Evolutionary conservation across 2,888 invertebrate species (phyloP), one percentile per base, ranked within the genome.

Genomic region (Teleogryllus oceanicus): DNA sequence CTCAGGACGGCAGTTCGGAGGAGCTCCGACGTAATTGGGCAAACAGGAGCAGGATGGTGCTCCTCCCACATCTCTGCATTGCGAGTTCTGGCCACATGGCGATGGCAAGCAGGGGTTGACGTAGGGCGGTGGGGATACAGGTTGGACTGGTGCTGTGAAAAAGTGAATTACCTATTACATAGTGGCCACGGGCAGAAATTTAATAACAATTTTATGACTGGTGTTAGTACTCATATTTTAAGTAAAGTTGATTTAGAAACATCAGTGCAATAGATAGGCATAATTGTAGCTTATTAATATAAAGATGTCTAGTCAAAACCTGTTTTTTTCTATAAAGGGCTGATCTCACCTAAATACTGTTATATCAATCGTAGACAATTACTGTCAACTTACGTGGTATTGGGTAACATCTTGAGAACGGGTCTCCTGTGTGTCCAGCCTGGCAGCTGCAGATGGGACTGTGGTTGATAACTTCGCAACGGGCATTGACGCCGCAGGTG

Each of bases 381-480:
- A 24, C 49, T 13, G 10, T 50, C 16, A 78, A 50, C 81, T 79
- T 82, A 82, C 84, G 24, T 80, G 82, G 76, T 82, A 87, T 84
- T 78, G 85, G 84, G 62, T 88, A 88, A 84, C 95, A 95, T 75
- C 90, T 90, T 13, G 91, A 89, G 85, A 95, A 95, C 78, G 96
- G 95, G 91, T 96, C 94, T 16, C 96, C 96, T 81, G 92, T 91
- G 85, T 92, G 91, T 62, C 92, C 93, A 37, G 87, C 87, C 62
- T 92, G 91, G 85, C 94, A 94, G 80, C 90, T 90, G 85, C 94
- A 94, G 84, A 93, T 92, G 11, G 93, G 92, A 84, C 91, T 91
- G 84, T 93, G 93, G 85, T 92, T 92, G 74, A 92, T 90, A 20
- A 94, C 93, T 83, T 90, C 89, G 84, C 95, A 95, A 82, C 90